Conservation (phyloP, 2,797 vertebrate genomes). For the Orientallactaga sibirica region DNA sequence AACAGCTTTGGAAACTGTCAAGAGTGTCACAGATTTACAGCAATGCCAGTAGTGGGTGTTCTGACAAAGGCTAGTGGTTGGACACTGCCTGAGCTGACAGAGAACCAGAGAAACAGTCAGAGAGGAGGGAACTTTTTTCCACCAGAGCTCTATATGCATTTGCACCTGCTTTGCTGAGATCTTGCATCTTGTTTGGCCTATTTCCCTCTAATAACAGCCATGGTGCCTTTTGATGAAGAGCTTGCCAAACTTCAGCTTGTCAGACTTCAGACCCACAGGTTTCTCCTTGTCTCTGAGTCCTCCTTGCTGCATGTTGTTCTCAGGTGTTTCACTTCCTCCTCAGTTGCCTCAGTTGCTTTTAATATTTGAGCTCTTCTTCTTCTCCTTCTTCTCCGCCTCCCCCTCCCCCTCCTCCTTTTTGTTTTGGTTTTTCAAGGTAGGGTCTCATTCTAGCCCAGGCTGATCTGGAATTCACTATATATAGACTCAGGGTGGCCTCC, state of each 20-base stretch:
- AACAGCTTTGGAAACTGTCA: neutral
- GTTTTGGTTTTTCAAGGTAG: too few species aligned
- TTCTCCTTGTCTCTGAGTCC: constrained; percentile 32
- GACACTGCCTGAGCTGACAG: neutral
- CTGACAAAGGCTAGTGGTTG: neutral
- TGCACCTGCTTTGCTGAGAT: constrained; percentile 63
- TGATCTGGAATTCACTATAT: too few species aligned
- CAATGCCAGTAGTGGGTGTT: neutral
- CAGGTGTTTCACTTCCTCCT: constrained; percentile 14
- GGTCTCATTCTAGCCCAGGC: too few species aligned
- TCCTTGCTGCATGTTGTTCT: constrained; percentile 27
- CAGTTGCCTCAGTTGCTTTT: constrained; percentile 6
- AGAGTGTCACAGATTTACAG: neutral
- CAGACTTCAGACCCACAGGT: constrained; percentile 65
- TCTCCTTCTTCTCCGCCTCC: too few species aligned
- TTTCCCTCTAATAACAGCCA: constrained; percentile 67
- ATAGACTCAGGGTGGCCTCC: too few species aligned
- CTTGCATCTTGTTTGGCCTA: constrained; percentile 24
- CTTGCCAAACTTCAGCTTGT: constrained; percentile 57
- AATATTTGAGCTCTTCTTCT: constrained; percentile 27
- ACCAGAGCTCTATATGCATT: constrained; percentile 42
- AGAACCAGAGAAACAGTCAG: neutral
- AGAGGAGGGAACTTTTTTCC: neutral
- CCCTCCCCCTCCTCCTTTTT: too few species aligned
- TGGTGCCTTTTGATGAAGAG: constrained; percentile 70